These are phyloP conservation scores for Fregata magnificens DNA, from an alignment of 2,113 vertebrate species.

Conservation along the genomic window DNA sequence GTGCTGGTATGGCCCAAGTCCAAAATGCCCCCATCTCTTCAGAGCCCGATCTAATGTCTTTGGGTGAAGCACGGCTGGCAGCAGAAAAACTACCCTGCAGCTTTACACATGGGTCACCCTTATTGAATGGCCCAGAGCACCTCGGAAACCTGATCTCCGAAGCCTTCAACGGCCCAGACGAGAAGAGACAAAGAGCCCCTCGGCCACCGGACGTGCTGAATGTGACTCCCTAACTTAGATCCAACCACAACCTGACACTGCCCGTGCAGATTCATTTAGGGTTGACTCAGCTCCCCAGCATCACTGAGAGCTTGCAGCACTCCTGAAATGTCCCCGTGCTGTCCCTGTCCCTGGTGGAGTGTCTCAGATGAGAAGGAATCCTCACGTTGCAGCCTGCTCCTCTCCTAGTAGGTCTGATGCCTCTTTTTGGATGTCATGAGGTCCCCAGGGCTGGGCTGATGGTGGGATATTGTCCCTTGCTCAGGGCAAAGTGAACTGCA, in stretches of 20 bases:
- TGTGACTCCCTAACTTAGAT: neutral
- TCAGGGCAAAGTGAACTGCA: neutral
- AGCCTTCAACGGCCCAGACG: neutral
- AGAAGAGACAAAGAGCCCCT: slow-evolving; percentile 4
- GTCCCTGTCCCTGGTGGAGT: neutral
- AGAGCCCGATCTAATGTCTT: neutral
- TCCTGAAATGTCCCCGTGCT: neutral
- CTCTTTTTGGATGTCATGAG: neutral
- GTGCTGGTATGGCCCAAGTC: slow-evolving; percentile 3
- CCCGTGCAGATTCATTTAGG: neutral
- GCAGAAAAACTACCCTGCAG: neutral
- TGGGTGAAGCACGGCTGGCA: neutral
- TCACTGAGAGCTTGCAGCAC: neutral
- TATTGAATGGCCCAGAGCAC: neutral
- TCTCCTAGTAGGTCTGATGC: neutral
- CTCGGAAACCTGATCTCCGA: neutral
- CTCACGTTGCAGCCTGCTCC: neutral
- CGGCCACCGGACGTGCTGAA: neutral
- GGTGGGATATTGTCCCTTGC: neutral
- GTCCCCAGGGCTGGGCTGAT: neutral
- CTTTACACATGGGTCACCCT: neutral
- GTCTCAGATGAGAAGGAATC: neutral
- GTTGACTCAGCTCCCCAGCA: neutral
- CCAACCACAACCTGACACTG: slow-evolving; percentile 13
- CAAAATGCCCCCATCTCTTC: slow-evolving; percentile 43